Evolutionary conservation across 2,888 invertebrate species (phyloP), one percentile per base, ranked within the genome.

Genomic region (Diadromus collaris): DNA sequence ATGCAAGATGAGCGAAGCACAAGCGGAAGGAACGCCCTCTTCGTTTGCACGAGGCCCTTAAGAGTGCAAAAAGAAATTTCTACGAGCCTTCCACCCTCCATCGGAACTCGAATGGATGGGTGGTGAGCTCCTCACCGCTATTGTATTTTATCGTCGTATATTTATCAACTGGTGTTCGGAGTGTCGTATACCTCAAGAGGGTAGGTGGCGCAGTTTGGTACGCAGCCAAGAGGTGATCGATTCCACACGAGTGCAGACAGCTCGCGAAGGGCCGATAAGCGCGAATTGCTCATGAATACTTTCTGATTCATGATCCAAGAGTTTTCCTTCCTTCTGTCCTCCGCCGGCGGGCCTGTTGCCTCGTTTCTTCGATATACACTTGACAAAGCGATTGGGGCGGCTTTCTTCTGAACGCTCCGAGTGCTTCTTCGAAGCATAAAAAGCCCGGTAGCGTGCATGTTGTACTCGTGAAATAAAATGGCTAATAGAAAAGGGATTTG

Each of bases 231-330:
- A 73, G 64, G 58, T 34, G 54, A 48, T 58, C 61, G 70, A 71
- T 46, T 63, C 67, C 67, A 60, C 61, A 67, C 19, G 21, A 38
- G 54, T 19, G 63, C 60, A 51, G 46, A 63, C 21, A 16, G 60
- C 54, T 24, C 24, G 56, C 41, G n/a, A 44, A 32, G 34, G 41
- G 46, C 32, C 67, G 76, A 79, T 71, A 71, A 79, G 71, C 67
- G 68, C 29, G 63, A 79, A 76, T 51, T 58, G 61, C 61, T 68
- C 76, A 63, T 67, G 67, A 79, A 79, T 71, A 70, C 63, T 76
- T 79, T 71, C 41, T 76, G 67, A 76, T 76, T 38, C 29, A 79
- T 76, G 67, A 72, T 79, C 63, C 63, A 64, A 38, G 41, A 68
- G 38, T 71, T 68, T 79, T 34, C 19, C 63, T 60, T 56, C 61